Base-by-base conservation (phyloP, 2,797 vertebrate species). In the Sebastes reedi region DNA sequence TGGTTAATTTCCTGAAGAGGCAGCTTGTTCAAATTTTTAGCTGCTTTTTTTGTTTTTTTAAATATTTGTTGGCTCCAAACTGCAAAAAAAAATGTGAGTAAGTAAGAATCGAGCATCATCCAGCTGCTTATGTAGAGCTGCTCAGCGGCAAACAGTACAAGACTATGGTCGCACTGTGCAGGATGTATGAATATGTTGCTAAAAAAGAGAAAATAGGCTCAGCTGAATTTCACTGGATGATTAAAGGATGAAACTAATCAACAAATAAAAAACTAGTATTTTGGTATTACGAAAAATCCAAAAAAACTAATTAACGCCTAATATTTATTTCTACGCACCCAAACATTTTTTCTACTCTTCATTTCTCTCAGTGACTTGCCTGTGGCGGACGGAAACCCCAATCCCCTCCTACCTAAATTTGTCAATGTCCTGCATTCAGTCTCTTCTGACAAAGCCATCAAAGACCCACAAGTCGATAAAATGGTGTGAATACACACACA, bases 401-500 rank as follows among this genome's bases (percentile, higher is more conserved):
- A 9, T 4, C 2, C 4, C 56, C 0, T 73, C n/a, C 29, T 78
- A 3, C 36, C 73, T 5, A 16, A 4, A 3, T 83, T 91, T 29
- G 6, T 74, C 2, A 27, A 20, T 3, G 11, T 50, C 46, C 54
- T 91, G 74, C 6, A 46, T 6, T 80, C 27, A 14, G 25, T 68
- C 42, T 34, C 69, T 50, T 2, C 32, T 8, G 5, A 1, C 1
- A 7, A 0, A 36, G 30, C 3, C 55, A 65, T 18, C 27, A 66
- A 42, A 29, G 39, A 18, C 24, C 24, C 75, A 20, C 2, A 27
- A 42, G 69, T n/a, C 8, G 39, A 86, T 6, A 42, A 76, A 76
- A 77, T 22, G 84, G 91, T 93, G 29, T 12, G 61, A 70, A 85
- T 30, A 29, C 46, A n/a, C 60, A 12, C 59, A 72, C n/a, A 22